These are phyloP conservation scores for Burhinus oedicnemus DNA, from an alignment of 2,113 vertebrate genomes.

Conservation along the genomic window DNA sequence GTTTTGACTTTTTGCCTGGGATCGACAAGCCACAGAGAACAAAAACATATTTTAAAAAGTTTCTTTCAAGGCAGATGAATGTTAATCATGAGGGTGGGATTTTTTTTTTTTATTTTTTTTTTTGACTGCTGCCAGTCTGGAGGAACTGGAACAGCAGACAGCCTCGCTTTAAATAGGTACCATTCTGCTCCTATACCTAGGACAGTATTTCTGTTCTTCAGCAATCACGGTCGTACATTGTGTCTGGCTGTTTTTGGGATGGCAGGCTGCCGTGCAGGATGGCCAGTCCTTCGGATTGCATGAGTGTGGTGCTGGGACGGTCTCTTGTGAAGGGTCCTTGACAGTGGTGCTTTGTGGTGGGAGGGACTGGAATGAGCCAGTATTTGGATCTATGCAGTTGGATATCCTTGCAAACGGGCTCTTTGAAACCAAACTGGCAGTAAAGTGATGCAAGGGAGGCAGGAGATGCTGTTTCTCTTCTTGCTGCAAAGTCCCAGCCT, in stretches of 20 bases:
- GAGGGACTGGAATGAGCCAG: neutral
- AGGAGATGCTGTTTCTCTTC: neutral
- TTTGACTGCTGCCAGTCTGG: neutral
- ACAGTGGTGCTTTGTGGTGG: neutral
- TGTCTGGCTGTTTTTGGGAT: neutral
- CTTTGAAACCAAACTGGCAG: neutral
- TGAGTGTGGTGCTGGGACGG: neutral
- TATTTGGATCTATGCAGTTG: neutral
- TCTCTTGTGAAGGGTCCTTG: neutral
- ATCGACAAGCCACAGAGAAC: constrained; percentile 30
- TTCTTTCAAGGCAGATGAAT: constrained; percentile 43
- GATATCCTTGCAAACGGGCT: neutral
- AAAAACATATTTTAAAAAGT: constrained; percentile 45
- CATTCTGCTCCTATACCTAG: neutral
- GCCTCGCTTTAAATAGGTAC: neutral
- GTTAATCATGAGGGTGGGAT: constrained; percentile 10
- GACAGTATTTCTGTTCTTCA: neutral
- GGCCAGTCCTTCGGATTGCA: neutral
- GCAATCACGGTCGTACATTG: neutral
- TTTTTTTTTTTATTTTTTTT: neutral
- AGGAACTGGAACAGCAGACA: neutral
- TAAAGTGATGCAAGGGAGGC: neutral
- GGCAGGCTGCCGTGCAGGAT: neutral
- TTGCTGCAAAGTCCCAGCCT: neutral
- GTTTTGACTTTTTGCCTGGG: constrained; percentile 53